Percentiles rank a stretch among this genome's conserved stretches.
Evolutionary conservation across 1,140 invertebrate species (phyloP).

Genomic region (Limonius californicus): DNA sequence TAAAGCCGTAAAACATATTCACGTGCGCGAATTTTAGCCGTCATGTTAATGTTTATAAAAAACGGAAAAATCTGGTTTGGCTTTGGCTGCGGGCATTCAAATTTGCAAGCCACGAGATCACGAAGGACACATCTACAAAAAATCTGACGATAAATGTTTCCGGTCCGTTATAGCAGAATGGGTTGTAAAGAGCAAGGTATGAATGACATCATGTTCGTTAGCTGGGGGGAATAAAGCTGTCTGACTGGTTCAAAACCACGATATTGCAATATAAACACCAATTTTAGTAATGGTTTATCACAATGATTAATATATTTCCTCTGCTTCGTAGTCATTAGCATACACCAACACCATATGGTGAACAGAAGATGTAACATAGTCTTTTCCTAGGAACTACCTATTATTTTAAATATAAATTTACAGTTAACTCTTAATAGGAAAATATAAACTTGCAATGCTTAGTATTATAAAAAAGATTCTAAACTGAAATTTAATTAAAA

Average conservation of each 20-base stretch:
- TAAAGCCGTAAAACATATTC: neutral
- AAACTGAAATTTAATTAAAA: too few relatives aligned
- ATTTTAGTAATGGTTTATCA: neutral
- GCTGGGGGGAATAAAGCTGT: neutral
- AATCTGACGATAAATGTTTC: neutral
- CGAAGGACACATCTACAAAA: neutral
- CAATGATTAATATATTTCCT: neutral
- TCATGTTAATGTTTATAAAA: neutral
- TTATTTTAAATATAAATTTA: too few relatives aligned
- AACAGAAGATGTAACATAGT: too few relatives aligned
- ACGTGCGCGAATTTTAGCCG: neutral
- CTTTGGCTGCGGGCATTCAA: neutral
- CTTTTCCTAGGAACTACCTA: too few relatives aligned
- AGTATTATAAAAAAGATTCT: too few relatives aligned
- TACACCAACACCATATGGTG: neutral
- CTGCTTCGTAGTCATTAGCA: neutral
- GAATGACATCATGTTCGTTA: neutral
- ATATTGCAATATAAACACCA: neutral
- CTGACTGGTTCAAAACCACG: neutral
- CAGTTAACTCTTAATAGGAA: too few relatives aligned
- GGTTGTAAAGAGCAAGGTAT: neutral
- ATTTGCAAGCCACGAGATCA: neutral
- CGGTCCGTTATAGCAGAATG: neutral
- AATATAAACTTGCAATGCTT: too few relatives aligned
- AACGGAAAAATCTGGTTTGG: neutral